phyloP scores from a whole-genome alignment of 2,113 vertebrate genomes.

The Alectura lathami region DNA sequence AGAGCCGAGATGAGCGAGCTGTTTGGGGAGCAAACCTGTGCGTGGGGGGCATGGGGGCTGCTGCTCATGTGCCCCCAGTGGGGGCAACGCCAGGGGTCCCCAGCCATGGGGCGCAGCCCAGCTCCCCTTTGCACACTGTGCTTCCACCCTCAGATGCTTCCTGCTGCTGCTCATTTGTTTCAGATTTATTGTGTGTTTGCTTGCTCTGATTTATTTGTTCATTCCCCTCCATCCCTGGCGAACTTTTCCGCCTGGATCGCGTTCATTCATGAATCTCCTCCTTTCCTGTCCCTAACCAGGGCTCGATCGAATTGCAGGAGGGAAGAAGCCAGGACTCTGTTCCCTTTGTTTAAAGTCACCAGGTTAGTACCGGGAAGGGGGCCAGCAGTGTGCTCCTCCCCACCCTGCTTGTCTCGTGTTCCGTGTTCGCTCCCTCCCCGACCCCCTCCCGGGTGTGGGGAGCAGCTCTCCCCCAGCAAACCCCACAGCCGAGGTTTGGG shows the following conservation, averaged over 20 bases:
- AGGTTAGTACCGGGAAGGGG: constrained; percentile 80
- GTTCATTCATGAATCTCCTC: constrained; percentile 78
- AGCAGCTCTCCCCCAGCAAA: too few species aligned
- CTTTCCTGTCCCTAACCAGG: constrained; percentile 85
- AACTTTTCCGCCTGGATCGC: not conserved
- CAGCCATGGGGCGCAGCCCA: accelerated
- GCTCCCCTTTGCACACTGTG: accelerated
- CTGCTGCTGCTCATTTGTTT: constrained; percentile 16
- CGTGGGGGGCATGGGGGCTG: not conserved
- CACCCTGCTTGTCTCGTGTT: not conserved
- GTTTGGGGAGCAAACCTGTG: accelerated
- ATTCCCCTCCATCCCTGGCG: constrained; percentile 4
- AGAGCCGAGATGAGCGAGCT: accelerated
- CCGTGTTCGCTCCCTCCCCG: not conserved
- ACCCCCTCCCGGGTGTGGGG: not conserved
- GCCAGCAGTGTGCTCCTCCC: not conserved
- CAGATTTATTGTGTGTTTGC: not conserved
- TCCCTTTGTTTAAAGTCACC: constrained; percentile 86
- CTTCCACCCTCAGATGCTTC: not conserved
- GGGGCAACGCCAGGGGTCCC: not conserved
- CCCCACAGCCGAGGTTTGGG: not conserved
- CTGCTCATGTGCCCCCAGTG: not conserved
- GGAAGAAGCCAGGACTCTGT: constrained; percentile 83
- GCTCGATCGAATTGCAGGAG: constrained; percentile 81
- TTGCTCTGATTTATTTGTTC: constrained; percentile 15